Conservation (phyloP, 2,888 invertebrate species). For the Herminia tarsipennalis region DNA sequence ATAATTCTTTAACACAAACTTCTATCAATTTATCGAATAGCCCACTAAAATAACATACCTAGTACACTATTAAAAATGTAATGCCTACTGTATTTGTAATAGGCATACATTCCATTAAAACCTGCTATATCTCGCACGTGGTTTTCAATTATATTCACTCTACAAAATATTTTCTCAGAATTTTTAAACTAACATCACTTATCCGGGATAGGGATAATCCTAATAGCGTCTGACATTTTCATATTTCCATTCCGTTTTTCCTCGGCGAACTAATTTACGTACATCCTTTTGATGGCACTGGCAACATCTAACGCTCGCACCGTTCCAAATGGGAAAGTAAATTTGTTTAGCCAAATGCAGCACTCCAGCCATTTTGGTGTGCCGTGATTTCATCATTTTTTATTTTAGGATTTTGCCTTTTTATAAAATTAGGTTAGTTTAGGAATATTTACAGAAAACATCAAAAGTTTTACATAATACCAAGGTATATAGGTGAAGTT, state of each 20-base stretch:
- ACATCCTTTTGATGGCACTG: conserved; percentile 40
- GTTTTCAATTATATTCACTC: too few species aligned
- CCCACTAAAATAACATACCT: too few species aligned
- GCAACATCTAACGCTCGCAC: conserved; percentile 27
- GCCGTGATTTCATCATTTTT: conserved; percentile 17
- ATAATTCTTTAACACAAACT: too few species aligned
- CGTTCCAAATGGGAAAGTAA: conserved; percentile 42
- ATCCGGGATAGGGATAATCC: conserved; percentile 35
- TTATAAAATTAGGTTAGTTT: conserved; percentile 11
- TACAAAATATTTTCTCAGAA: conserved; percentile 10
- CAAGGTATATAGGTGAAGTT: too few species aligned
- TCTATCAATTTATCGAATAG: too few species aligned
- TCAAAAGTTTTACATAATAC: too few species aligned
- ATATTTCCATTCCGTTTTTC: conserved; percentile 42
- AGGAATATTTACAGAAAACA: too few species aligned
- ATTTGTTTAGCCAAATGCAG: conserved; percentile 49
- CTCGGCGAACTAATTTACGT: conserved; percentile 39
- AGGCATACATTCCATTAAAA: too few species aligned
- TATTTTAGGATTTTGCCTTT: conserved; percentile 6
- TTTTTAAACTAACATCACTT: conserved; percentile 40
- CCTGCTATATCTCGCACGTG: too few species aligned
- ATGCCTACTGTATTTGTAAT: too few species aligned
- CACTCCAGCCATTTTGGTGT: conserved; percentile 45
- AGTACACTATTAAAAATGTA: too few species aligned
- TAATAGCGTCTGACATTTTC: conserved; percentile 37